Evolutionary conservation across 1,140 invertebrate genomes (phyloP).

Genomic region (Ceratoteleas bidentatus): DNA sequence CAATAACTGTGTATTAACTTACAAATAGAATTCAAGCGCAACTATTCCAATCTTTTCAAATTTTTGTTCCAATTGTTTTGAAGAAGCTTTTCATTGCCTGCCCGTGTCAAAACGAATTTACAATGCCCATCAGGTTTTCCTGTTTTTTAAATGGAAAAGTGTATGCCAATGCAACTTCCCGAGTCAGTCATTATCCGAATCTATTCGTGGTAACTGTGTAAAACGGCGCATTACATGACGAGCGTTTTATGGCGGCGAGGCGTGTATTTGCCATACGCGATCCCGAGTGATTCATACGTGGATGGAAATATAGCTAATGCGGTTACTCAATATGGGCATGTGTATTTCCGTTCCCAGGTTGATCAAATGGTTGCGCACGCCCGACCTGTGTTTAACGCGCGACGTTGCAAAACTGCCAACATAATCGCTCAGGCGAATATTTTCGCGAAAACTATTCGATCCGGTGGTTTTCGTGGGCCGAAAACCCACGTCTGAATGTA

Average conservation of each 20-base stretch:
- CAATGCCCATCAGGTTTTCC: no score
- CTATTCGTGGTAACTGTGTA: conserved; percentile 13
- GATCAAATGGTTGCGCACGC: background rate
- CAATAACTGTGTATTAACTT: no score
- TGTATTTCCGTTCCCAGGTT: conserved; percentile 11
- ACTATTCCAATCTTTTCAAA: no score
- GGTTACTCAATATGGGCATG: conserved; percentile 14
- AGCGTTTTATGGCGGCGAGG: conserved; percentile 6
- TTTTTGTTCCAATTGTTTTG: no score
- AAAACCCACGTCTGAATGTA: conserved; percentile 22
- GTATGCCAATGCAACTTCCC: no score
- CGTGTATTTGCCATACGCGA: conserved; percentile 21
- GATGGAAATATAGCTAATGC: conserved; percentile 16
- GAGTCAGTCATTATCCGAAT: background rate
- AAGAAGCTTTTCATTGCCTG: no score
- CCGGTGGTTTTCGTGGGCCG: background rate
- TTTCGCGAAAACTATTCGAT: background rate
- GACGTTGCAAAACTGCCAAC: background rate
- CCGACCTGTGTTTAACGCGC: background rate
- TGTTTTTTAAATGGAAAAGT: no score
- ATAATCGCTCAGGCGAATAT: background rate
- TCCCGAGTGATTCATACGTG: conserved; percentile 23
- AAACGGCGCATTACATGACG: conserved; percentile 9
- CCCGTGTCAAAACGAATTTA: no score
- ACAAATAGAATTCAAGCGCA: no score